A percentile compares a stretch with the other conserved stretches of the same genome.
These are phyloP conservation scores for Ceratosolen fusciceps DNA, from an alignment of 1,140 invertebrate genomes.

Conservation along the genomic window DNA sequence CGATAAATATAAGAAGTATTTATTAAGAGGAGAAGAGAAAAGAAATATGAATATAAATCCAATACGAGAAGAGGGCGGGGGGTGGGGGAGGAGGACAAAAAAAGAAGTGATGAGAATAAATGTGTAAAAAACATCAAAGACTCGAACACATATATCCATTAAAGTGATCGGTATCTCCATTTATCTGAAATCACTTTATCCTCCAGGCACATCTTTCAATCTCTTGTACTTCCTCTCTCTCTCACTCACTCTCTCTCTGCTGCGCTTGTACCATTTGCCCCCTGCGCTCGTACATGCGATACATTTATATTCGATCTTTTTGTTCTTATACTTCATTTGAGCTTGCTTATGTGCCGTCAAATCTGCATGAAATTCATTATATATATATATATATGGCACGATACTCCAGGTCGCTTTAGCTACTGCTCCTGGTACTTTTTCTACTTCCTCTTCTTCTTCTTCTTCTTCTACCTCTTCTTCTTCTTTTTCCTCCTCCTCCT, in stretches of 20 bases:
- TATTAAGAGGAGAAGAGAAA: neutral
- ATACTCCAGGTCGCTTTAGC: neutral
- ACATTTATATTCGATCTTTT: neutral
- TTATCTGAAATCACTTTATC: neutral
- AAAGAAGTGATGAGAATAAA: neutral
- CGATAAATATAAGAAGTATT: neutral
- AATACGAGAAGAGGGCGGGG: neutral
- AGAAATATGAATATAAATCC: neutral
- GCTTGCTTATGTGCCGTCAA: neutral
- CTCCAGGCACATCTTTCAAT: neutral
- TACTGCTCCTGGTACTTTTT: neutral
- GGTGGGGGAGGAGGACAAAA: neutral
- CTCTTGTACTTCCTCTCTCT: neutral
- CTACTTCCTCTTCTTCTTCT: too few species aligned
- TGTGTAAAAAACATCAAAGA: neutral
- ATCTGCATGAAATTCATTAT: neutral
- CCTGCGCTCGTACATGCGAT: neutral
- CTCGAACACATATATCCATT: neutral
- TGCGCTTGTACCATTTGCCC: neutral
- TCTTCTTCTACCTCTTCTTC: too few species aligned
- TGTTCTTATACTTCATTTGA: neutral
- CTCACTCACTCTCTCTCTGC: neutral
- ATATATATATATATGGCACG: too few species aligned
- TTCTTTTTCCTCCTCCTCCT: too few species aligned
- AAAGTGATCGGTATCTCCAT: neutral